Evolutionary conservation across 1,140 invertebrate species (phyloP).

Genomic region (Scaptodrosophila lebanonensis): DNA sequence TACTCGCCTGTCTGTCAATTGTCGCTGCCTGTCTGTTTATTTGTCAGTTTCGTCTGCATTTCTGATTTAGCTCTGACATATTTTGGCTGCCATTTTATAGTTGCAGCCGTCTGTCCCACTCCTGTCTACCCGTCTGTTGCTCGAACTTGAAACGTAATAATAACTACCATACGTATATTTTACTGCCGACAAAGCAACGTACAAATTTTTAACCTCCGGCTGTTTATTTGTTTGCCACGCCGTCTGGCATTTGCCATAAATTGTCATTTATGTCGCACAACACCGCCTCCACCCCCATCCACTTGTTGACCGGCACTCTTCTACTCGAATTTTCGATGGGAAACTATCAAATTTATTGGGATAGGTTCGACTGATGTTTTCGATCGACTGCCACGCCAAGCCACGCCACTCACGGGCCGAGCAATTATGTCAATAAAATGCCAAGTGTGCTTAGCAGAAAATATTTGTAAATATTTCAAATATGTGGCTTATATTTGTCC

Average conservation of each 20-base stretch:
- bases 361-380: no score
- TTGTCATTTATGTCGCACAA: slow-evolving; percentile 41
- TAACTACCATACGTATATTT: no score
- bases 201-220: neutral
- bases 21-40: slow-evolving; percentile 48
- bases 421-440: no score
- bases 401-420: no score
- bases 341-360: no score
- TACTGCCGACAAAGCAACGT: neutral
- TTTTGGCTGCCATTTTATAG: slow-evolving; percentile 41
- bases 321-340: no score
- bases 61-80: slow-evolving; percentile 59
- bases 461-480: no score
- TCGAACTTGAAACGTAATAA: neutral
- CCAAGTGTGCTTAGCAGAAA: no score
- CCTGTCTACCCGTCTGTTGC: no score
- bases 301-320: slow-evolving; percentile 1
- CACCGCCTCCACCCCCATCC: neutral
- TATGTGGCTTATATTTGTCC: no score
- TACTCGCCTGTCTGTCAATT: slow-evolving; percentile 13
- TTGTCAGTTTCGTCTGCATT: slow-evolving; percentile 62
- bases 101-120: no score
- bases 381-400: no score
- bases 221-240: slow-evolving; percentile 37
- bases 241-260: slow-evolving; percentile 41